Percentiles rank a stretch among this genome's conserved stretches.
These are phyloP conservation scores for Saccostrea cuccullata DNA, from an alignment of 1,140 invertebrate species.

Conservation along the genomic window DNA sequence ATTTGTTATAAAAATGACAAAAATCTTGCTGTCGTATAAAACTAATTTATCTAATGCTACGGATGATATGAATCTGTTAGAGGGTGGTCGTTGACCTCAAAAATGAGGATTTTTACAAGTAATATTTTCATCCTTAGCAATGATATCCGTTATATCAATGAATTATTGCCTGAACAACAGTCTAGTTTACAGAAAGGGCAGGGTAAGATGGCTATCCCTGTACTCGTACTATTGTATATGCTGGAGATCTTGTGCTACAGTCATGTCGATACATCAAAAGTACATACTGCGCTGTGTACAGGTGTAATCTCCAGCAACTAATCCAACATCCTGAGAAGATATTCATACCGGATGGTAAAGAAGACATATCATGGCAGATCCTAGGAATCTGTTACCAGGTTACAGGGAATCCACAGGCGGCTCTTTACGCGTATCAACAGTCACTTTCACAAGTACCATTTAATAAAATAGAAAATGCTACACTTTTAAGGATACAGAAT, in stretches of 20 bases:
- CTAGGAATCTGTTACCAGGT: too few species aligned
- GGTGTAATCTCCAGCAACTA: background rate
- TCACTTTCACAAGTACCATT: constrained; percentile 27
- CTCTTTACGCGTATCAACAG: background rate
- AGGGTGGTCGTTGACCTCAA: background rate
- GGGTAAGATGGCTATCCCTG: background rate
- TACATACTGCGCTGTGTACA: background rate
- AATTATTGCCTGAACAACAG: too few species aligned
- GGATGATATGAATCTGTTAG: background rate
- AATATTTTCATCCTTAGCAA: too few species aligned
- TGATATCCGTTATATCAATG: background rate
- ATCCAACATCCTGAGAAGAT: background rate
- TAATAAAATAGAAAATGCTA: background rate
- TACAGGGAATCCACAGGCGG: too few species aligned
- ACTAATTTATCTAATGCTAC: background rate
- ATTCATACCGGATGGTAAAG: background rate
- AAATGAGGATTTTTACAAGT: background rate
- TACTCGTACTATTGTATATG: background rate
- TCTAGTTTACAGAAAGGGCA: background rate
- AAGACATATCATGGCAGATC: background rate
- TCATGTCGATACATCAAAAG: background rate
- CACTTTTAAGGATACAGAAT: background rate
- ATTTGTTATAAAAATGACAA: background rate
- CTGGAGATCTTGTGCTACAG: background rate
- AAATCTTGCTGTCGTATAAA: background rate